Evolutionary conservation across 2,888 invertebrate genomes (phyloP).

Genomic region (Anarsia innoxiella): DNA sequence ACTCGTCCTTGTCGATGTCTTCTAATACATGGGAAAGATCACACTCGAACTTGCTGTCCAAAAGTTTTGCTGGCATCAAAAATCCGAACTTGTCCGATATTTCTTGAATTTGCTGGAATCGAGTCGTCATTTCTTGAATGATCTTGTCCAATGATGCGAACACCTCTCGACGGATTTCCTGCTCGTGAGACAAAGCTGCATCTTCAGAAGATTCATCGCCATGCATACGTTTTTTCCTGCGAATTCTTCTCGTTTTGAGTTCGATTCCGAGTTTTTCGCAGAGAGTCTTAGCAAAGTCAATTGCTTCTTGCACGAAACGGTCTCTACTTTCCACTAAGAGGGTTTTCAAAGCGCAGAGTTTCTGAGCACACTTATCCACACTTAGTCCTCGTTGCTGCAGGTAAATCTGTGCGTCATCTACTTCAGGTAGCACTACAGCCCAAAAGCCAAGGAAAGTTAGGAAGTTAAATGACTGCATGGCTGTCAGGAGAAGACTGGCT

Average conservation of each 20-base stretch:
- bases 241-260: conserved; percentile 11
- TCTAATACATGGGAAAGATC: no score
- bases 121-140: conserved; percentile 11
- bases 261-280: conserved; percentile 9
- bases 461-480: not conserved
- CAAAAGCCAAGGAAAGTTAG: not conserved
- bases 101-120: conserved; percentile 12
- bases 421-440: conserved; percentile 9
- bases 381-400: conserved; percentile 7
- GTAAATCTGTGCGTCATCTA: conserved; percentile 10
- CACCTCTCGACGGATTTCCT: conserved; percentile 8
- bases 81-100: conserved; percentile 7
- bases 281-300: conserved; percentile 1
- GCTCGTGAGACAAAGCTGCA: conserved; percentile 11
- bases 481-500: not conserved
- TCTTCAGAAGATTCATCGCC: conserved; percentile 12
- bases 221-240: conserved; percentile 4
- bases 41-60: not conserved
- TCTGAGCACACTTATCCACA: conserved; percentile 6
- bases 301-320: not conserved
- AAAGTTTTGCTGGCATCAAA: conserved; percentile 8
- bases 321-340: not conserved
- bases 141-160: conserved; percentile 10
- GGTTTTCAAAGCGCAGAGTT: not conserved
- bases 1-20: no score